phyloP scores from a whole-genome alignment of 2,113 vertebrate genomes.

The Morphnarchus princeps region DNA sequence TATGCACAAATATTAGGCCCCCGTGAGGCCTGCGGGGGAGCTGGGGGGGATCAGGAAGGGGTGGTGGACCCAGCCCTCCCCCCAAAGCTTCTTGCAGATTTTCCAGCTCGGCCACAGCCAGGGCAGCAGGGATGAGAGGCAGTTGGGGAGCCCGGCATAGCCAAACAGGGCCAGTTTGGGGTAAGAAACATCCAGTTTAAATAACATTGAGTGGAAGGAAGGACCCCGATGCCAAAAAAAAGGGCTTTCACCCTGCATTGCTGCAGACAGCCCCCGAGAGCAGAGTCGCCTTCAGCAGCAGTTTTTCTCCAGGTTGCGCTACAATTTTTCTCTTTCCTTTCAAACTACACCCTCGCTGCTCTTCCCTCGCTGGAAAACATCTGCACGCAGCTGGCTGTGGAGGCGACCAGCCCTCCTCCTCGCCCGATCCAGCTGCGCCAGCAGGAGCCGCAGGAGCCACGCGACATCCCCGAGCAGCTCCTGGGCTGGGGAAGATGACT shows the following conservation, averaged over 20 bases:
- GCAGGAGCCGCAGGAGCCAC: background rate
- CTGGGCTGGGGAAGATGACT: background rate
- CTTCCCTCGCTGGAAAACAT: background rate
- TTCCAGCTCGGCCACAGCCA: background rate
- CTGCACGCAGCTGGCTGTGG: background rate
- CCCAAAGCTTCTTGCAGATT: background rate
- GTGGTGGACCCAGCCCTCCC: background rate
- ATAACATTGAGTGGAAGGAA: background rate
- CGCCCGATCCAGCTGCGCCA: background rate
- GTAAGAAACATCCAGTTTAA: background rate
- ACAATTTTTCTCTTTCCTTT: background rate
- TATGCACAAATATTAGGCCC: conserved; percentile 60
- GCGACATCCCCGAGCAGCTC: background rate
- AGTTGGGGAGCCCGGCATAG: background rate
- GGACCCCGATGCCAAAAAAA: background rate
- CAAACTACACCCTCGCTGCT: background rate
- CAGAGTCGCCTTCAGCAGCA: background rate
- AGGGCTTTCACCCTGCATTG: background rate
- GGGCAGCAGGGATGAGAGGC: fast-evolving
- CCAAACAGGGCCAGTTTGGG: background rate
- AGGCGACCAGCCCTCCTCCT: background rate
- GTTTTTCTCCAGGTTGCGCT: background rate
- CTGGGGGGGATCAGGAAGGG: conserved; percentile 16
- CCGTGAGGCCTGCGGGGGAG: background rate
- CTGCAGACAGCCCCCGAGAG: background rate